Conservation (phyloP, 2,797 vertebrate species). For the Gephyroberyx darwinii region DNA sequence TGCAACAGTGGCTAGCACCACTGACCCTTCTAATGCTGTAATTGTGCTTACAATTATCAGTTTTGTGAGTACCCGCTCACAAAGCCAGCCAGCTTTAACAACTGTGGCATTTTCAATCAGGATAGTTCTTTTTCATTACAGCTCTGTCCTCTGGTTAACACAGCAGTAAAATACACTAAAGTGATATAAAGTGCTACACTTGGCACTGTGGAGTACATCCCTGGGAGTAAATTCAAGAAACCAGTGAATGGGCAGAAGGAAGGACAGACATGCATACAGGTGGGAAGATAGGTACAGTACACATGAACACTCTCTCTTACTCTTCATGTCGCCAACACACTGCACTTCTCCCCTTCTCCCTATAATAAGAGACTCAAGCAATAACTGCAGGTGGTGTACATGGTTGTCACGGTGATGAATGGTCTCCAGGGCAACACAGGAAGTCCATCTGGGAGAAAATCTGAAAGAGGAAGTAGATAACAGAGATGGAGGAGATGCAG, state of each 20-base stretch:
- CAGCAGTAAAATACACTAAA: slow-evolving; percentile 45
- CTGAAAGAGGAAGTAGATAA: slow-evolving; percentile 75
- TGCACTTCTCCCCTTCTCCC: slow-evolving; percentile 46
- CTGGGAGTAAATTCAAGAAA: slow-evolving; percentile 3
- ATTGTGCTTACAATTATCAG: slow-evolving; percentile 34
- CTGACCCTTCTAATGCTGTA: slow-evolving; percentile 28
- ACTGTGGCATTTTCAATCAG: slow-evolving; percentile 52
- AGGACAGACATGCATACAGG: not conserved
- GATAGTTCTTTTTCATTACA: slow-evolving; percentile 50
- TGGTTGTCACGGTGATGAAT: slow-evolving; percentile 80
- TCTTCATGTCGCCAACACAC: not conserved
- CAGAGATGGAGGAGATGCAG: slow-evolving; percentile 61
- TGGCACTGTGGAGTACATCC: slow-evolving; percentile 24
- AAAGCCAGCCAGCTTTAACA: slow-evolving; percentile 26
- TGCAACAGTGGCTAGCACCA: not conserved
- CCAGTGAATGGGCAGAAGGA: not conserved
- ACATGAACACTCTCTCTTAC: not conserved
- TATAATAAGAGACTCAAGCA: slow-evolving; percentile 68
- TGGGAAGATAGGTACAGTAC: not conserved
- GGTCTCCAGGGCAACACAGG: slow-evolving; percentile 76
- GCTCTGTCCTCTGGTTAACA: slow-evolving; percentile 51
- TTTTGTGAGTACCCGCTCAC: slow-evolving; percentile 29
- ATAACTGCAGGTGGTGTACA: slow-evolving; percentile 71
- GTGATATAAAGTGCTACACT: slow-evolving; percentile 44
- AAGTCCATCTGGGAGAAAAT: slow-evolving; percentile 77